phyloP scores from a whole-genome alignment of 2,888 invertebrate genomes.

The Rhogogaster chlorosoma region DNA sequence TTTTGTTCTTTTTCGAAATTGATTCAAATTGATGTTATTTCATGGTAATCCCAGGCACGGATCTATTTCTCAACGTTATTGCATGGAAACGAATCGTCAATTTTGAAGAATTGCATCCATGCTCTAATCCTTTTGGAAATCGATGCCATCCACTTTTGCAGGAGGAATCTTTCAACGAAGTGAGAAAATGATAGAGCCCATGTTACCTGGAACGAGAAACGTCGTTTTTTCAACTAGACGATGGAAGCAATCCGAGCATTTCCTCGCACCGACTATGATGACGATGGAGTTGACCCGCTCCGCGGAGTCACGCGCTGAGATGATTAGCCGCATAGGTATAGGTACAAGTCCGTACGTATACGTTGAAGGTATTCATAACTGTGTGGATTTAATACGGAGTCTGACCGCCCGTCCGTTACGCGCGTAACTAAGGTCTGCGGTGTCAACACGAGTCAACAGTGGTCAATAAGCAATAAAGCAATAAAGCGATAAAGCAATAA shows the following conservation, averaged over 20 bases:
- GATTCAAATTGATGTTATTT: too few species aligned
- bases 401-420: conserved; percentile 23
- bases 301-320: conserved; percentile 40
- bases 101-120: neutral
- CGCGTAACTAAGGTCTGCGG: conserved; percentile 75
- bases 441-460: conserved; percentile 78
- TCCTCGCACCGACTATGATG: conserved; percentile 18
- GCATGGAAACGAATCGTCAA: neutral
- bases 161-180: neutral
- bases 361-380: neutral
- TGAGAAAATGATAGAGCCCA: neutral
- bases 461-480: conserved; percentile 77
- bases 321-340: conserved; percentile 9
- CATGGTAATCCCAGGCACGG: too few species aligned
- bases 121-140: too few species aligned
- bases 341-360: neutral
- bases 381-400: conserved; percentile 8
- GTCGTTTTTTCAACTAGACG: neutral
- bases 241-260: conserved; percentile 30
- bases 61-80: neutral
- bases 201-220: neutral
- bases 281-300: conserved; percentile 33
- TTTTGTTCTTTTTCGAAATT: too few species aligned
- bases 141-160: neutral
- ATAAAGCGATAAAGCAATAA: conserved; percentile 51